phyloP scores from a whole-genome alignment of 2,113 vertebrate species.

The Cyanocitta stelleri region DNA sequence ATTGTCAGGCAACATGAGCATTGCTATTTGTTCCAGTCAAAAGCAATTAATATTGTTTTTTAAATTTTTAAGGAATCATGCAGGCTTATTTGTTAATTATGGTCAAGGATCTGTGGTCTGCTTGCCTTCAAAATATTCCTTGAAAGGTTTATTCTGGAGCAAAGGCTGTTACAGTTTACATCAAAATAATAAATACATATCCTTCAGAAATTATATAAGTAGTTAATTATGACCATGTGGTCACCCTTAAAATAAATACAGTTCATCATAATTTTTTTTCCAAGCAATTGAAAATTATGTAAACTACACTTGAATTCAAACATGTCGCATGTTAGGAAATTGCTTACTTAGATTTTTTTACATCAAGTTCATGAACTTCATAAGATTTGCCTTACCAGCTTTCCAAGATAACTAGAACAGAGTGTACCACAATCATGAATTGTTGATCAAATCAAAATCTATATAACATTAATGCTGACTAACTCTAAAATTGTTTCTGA shows the following conservation, averaged over 20 bases:
- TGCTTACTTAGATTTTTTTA: background rate
- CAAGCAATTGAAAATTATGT: background rate
- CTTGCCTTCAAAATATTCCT: background rate
- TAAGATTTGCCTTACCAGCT: background rate
- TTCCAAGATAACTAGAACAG: background rate
- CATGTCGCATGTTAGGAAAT: background rate
- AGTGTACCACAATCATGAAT: background rate
- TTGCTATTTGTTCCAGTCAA: background rate
- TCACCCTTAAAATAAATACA: background rate
- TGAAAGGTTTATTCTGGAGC: background rate
- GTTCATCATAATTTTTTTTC: background rate
- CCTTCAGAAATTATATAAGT: background rate
- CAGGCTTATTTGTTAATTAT: background rate
- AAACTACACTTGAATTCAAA: background rate
- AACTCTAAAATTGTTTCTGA: background rate
- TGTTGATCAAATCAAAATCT: background rate
- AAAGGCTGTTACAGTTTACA: background rate
- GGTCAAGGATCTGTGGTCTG: background rate
- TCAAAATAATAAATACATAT: background rate
- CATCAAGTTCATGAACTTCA: background rate
- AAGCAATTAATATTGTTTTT: background rate
- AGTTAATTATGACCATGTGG: background rate
- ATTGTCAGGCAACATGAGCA: background rate
- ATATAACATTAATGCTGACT: background rate
- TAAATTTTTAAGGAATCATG: background rate